Percentiles rank a stretch among this genome's conserved stretches.
Conservation (phyloP, 1,140 invertebrate species). For the Drosophila azteca region DNA sequence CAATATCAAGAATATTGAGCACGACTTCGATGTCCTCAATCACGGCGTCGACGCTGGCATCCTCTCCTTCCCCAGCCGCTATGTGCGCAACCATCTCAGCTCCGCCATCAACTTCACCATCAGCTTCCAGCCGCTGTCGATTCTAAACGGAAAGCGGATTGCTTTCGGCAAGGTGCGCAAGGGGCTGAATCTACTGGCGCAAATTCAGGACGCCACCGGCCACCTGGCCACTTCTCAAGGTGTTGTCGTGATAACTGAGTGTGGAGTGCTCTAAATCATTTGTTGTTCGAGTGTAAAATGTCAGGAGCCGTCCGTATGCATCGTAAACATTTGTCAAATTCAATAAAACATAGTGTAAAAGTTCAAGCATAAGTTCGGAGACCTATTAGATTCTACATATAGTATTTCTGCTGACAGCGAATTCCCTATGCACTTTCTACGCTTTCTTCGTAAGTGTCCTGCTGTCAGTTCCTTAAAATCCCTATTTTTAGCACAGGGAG, state of each 20-base stretch:
- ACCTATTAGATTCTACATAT: too few species aligned
- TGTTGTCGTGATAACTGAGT: slow-evolving; percentile 38
- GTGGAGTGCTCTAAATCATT: slow-evolving; percentile 43
- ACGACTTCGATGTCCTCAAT: slow-evolving; percentile 72
- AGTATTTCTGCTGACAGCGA: too few species aligned
- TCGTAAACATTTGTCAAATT: not conserved
- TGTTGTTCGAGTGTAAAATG: too few species aligned
- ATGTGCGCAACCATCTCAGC: slow-evolving; percentile 48
- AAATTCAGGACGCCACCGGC: slow-evolving; percentile 52
- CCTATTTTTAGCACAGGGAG: too few species aligned
- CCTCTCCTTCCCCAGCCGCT: slow-evolving; percentile 68
- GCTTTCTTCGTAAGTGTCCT: too few species aligned
- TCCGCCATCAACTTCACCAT: slow-evolving; percentile 60
- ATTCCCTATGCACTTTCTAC: too few species aligned
- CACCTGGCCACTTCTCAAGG: slow-evolving; percentile 49
- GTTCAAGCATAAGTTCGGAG: too few species aligned
- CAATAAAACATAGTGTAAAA: not conserved
- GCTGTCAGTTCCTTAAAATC: too few species aligned
- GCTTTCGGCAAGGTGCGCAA: slow-evolving; percentile 71
- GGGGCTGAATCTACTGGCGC: slow-evolving; percentile 56
- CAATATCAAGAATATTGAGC: slow-evolving; percentile 59
- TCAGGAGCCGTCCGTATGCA: too few species aligned
- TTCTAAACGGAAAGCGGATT: slow-evolving; percentile 65
- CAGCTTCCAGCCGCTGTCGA: slow-evolving; percentile 70
- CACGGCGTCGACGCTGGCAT: slow-evolving; percentile 74